A percentile compares a stretch with the other conserved stretches of the same genome.
phyloP scores from a whole-genome alignment of 2,888 invertebrate species.

The Helleia helle region DNA sequence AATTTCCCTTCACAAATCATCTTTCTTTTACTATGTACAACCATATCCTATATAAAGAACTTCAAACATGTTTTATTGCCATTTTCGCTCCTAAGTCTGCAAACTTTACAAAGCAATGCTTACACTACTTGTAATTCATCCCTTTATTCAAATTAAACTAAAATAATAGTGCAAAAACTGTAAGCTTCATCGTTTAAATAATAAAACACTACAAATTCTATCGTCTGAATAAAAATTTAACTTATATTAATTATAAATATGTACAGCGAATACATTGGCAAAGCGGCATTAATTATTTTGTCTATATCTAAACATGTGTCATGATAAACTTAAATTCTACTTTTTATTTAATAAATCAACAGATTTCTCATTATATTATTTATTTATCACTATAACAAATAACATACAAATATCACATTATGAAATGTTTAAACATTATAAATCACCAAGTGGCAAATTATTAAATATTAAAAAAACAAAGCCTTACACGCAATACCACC shows the following conservation, averaged over 20 bases:
- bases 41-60: slow-evolving; percentile 19
- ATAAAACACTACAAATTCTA: slow-evolving; percentile 9
- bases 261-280: slow-evolving; percentile 40
- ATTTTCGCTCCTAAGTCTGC: slow-evolving; percentile 1
- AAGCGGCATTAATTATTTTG: slow-evolving; percentile 33
- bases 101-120: slow-evolving; percentile 8
- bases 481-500: slow-evolving; percentile 34
- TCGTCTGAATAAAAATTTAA: slow-evolving; percentile 18
- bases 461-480: slow-evolving; percentile 32
- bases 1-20: slow-evolving; percentile 21
- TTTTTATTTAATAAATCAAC: slow-evolving; percentile 46
- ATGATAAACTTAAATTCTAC: slow-evolving; percentile 51
- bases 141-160: not conserved
- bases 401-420: slow-evolving; percentile 72
- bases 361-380: slow-evolving; percentile 36
- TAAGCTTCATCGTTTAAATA: not conserved
- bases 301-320: slow-evolving; percentile 39
- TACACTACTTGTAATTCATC: slow-evolving; percentile 1
- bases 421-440: slow-evolving; percentile 55
- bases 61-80: slow-evolving; percentile 4
- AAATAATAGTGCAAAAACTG: not conserved
- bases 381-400: slow-evolving; percentile 64
- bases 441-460: slow-evolving; percentile 52
- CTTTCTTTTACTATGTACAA: slow-evolving; percentile 23
- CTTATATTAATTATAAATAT: slow-evolving; percentile 32